These are phyloP conservation scores for Decapterus maruadsi DNA, from an alignment of 2,797 vertebrate species.

Conservation along the genomic window DNA sequence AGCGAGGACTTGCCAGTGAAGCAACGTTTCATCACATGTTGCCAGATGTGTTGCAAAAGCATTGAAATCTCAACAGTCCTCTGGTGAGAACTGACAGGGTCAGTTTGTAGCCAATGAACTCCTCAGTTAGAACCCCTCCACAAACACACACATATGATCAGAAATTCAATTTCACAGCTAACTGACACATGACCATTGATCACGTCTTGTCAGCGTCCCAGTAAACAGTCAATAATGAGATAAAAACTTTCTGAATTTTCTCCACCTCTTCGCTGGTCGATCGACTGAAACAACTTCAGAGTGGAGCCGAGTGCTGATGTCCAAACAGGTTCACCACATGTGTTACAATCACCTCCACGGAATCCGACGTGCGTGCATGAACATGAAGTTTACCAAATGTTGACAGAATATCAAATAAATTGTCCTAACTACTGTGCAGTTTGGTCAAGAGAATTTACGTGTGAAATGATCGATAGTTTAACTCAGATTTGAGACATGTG, in stretches of 20 bases:
- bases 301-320: too few species aligned
- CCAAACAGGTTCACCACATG: not conserved
- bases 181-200: not conserved
- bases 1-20: not conserved
- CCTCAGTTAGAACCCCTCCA: not conserved
- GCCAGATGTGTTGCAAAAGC: not conserved
- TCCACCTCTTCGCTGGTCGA: not conserved
- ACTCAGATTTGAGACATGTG: not conserved
- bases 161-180: not conserved
- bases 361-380: not conserved
- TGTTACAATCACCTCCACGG: not conserved
- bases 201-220: not conserved
- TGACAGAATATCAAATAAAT: not conserved
- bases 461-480: too few species aligned
- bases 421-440: not conserved
- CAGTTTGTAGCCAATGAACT: not conserved
- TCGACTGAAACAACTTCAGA: not conserved
- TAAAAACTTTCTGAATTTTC: not conserved
- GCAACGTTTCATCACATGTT: not conserved
- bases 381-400: not conserved
- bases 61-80: not conserved
- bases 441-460: not conserved
- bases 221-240: not conserved
- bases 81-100: not conserved
- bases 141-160: not conserved